These are phyloP conservation scores for Netelia melanura DNA, from an alignment of 2,888 invertebrate species.

Conservation along the genomic window DNA sequence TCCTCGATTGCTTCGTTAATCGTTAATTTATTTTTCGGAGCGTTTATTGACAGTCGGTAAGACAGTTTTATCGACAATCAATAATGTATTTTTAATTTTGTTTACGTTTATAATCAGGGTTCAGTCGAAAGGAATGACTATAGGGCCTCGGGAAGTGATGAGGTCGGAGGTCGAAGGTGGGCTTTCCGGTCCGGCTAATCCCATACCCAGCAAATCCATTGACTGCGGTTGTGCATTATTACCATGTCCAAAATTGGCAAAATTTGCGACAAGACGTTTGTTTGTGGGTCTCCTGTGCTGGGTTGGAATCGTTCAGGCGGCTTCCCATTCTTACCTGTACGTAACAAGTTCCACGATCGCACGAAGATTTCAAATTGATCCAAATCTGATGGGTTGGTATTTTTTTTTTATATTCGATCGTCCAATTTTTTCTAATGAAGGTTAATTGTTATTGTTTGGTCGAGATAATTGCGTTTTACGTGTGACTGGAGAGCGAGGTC, in stretches of 20 bases:
- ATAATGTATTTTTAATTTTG: constrained; percentile 1
- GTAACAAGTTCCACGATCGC: constrained; percentile 79
- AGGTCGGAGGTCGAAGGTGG: constrained; percentile 80
- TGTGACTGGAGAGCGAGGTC: neutral
- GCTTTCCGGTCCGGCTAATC: constrained; percentile 81
- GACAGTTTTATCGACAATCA: neutral
- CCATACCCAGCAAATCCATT: constrained; percentile 80
- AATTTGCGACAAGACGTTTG: constrained; percentile 80
- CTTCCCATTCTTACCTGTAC: constrained; percentile 78
- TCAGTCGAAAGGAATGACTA: constrained; percentile 75
- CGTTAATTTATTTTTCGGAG: too few relatives aligned
- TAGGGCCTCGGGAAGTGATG: constrained; percentile 79
- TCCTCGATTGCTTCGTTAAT: neutral
- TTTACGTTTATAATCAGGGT: neutral
- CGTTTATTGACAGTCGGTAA: neutral
- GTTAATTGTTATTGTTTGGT: constrained; percentile 22
- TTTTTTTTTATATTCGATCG: constrained; percentile 13
- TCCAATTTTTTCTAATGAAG: neutral
- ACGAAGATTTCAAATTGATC: constrained; percentile 80
- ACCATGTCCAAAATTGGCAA: constrained; percentile 80
- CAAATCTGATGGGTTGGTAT: constrained; percentile 78
- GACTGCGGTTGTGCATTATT: constrained; percentile 82
- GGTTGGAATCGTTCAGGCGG: constrained; percentile 80
- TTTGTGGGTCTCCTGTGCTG: constrained; percentile 79
- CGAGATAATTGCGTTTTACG: neutral